Evolutionary conservation across 1,140 invertebrate genomes (phyloP), one percentile per base, ranked within the genome.

Genomic region (Calosoma granatense): DNA sequence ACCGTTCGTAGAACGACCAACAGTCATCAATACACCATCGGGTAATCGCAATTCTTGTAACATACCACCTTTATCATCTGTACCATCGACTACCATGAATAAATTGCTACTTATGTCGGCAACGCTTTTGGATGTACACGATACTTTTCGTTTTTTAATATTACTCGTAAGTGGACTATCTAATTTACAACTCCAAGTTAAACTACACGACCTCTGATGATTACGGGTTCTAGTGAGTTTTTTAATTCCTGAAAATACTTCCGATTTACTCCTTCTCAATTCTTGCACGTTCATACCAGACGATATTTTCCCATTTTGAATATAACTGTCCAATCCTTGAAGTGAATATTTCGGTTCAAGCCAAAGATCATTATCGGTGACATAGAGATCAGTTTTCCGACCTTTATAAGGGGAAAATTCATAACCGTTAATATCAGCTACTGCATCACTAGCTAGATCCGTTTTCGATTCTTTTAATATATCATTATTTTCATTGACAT

Each of bases 101-200:
- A 70, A 63, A 9, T 68, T 68, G 21, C 62, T 65, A 59, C 66
- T 64, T 56, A 60, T 62, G 56, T 65, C 68, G 20, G 58, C 69
- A 0, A 72, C 0, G 75, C 72, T 20, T 47, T 47, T 47, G 3
- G 41, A 47, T 11, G 41, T 11, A 17, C 41, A 47, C n/a, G n/a
- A n/a, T 12, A 82, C 68, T 73, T 87, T 87, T 26, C 84, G 77
- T 51, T 83, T 76, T 59, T 87, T 87, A 22, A 85, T 78, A 4
- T 77, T 78, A 26, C 80, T 76, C 22, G 79, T 72, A 51, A 82
- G 65, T 53, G 77, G 74, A 54, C 72, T 78, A 62, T 85, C 81
- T 54, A 84, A 68, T 69, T 84, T 85, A 60, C 78, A 84, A 65
- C 80, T 85, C 77, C 81, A 82, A 2, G 81, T 81, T 20, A 85